These are phyloP conservation scores for Phoeniculus purpureus DNA, from an alignment of 2,797 vertebrate species.

Conservation along the genomic window DNA sequence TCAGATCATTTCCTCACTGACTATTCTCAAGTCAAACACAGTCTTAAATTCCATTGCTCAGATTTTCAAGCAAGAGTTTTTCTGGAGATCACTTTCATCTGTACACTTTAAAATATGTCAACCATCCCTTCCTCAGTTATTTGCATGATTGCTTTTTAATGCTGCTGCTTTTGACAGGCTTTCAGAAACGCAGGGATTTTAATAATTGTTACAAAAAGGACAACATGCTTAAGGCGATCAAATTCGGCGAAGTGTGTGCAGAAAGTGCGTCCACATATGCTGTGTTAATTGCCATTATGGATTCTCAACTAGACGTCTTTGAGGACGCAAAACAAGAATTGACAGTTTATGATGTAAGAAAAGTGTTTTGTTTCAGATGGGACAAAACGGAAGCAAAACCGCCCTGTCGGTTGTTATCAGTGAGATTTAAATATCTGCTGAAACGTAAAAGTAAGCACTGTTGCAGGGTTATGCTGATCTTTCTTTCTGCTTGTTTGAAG, in stretches of 20 bases:
- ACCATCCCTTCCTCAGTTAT: background rate
- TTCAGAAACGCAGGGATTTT: background rate
- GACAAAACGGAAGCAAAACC: background rate
- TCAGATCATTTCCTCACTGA: constrained; percentile 18
- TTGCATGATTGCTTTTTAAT: constrained; percentile 1
- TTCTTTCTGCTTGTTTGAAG: constrained; percentile 18
- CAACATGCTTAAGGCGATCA: background rate
- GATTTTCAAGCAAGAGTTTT: background rate
- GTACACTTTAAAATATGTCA: background rate
- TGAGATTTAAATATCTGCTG: background rate
- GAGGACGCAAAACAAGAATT: background rate
- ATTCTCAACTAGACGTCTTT: background rate
- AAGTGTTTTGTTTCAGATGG: constrained; percentile 33
- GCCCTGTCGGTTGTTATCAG: background rate
- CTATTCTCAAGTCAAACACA: constrained; percentile 3
- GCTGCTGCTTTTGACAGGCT: background rate
- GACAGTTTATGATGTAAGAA: background rate
- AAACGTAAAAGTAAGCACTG: background rate
- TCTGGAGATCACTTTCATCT: background rate
- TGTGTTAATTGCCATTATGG: background rate
- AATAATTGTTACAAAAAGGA: background rate
- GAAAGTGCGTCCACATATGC: background rate
- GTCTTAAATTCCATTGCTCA: background rate
- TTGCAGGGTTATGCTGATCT: background rate
- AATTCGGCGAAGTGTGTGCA: background rate